These are phyloP conservation scores for Drosophila neonasuta DNA, from an alignment of 2,888 invertebrate species.

Conservation along the genomic window DNA sequence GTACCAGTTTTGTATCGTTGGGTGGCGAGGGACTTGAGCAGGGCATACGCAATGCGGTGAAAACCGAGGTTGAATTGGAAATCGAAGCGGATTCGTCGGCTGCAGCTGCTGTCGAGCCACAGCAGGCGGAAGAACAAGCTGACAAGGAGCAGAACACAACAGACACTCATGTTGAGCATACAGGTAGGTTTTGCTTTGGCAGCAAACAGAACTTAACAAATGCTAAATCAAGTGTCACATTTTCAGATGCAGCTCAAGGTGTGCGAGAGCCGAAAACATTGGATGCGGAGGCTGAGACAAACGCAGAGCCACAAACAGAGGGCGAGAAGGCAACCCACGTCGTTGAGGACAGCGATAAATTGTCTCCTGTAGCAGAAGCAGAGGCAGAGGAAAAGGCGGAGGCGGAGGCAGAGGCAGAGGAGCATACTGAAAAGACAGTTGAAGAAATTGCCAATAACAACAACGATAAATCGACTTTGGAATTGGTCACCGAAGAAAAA, in stretches of 20 bases:
- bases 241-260: constrained; percentile 33
- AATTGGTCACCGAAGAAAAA: background rate
- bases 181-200: constrained; percentile 25
- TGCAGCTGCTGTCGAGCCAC: constrained; percentile 17
- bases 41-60: constrained; percentile 72
- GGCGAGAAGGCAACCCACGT: constrained; percentile 1
- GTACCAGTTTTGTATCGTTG: constrained; percentile 50
- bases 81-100: constrained; percentile 52
- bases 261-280: constrained; percentile 61
- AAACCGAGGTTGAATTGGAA: constrained; percentile 67
- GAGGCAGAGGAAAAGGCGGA: background rate
- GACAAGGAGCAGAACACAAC: constrained; percentile 14
- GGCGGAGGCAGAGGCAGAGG: constrained; percentile 1
- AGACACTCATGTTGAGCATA: constrained; percentile 23
- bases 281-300: constrained; percentile 16
- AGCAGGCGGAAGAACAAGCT: constrained; percentile 35
- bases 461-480: constrained; percentile 6
- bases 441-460: constrained; percentile 11
- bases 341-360: background rate
- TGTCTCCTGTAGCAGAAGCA: background rate
- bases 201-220: background rate
- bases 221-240: background rate
- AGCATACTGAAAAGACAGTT: background rate
- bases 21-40: constrained; percentile 69
- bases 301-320: constrained; percentile 11